Base-by-base conservation (phyloP, 2,888 invertebrate genomes). In the Neoascia interrupta region DNA sequence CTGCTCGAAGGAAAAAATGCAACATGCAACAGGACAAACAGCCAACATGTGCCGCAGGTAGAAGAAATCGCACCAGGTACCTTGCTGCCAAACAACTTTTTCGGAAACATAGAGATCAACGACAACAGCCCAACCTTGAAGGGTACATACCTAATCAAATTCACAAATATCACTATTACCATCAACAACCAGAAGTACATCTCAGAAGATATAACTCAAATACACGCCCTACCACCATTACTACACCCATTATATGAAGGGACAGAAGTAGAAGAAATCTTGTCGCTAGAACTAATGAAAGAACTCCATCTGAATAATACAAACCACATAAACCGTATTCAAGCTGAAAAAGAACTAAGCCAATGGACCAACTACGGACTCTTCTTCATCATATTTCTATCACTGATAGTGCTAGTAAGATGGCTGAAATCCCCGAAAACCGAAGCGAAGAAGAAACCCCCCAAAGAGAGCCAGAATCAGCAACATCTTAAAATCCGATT, bases 241-340 rank as follows among this genome's bases (percentile, higher is more conserved):
- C n/a, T n/a, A n/a, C 26, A 26, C 5, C 26, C 26, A 26, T 23
- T 15, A 34, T 23, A 34, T n/a, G 34, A 47, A 28, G 34, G 6
- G 8, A 28, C 28, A 3, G 31, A 31, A 36, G 3, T 60, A 16
- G 37, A 66, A 39, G 53, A 66, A 47, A 39, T 66, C 10, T 19
- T 41, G 5, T 61, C 49, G 1, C 36, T 61, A 13, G 19, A 58
- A 45, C 10, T 41, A 5, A 49, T 39, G 19, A 63, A 51, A 4
- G 51, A 51, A 31, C 31, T 51, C 1, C 13, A 63, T 41, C 49
- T 19, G 4, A 63, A 51, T 13, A 63, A 49, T 10, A 37, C 39
- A 8, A 39, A 39, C 10, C 26, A 28, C 10, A 54, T 54, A 19
- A 13, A 41, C 10, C 1, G 13, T 16, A 54, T 54, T 5, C n/a